These are phyloP conservation scores for Phylloscopus trochilus DNA, from an alignment of 2,113 vertebrate species.

Conservation along the genomic window DNA sequence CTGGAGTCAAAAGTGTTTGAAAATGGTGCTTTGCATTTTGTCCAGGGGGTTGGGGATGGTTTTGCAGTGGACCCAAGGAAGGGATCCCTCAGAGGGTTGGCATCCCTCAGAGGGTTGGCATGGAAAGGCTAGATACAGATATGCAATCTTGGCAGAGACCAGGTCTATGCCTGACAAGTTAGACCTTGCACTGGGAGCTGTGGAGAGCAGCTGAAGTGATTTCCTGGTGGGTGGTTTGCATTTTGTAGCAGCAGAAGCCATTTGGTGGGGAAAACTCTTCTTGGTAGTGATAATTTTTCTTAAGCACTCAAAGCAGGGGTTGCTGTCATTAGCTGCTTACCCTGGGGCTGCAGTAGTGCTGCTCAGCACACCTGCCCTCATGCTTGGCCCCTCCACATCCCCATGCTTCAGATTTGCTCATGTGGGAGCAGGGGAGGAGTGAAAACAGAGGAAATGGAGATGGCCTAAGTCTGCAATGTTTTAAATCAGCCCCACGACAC, in stretches of 20 bases:
- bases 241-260: not conserved
- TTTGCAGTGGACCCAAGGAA: not conserved
- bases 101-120: not conserved
- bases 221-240: not conserved
- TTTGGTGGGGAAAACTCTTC: not conserved
- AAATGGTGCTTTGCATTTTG: not conserved
- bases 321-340: not conserved
- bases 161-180: not conserved
- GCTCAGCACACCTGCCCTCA: not conserved
- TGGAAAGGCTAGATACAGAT: not conserved
- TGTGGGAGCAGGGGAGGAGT: accelerated
- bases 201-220: not conserved
- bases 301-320: not conserved
- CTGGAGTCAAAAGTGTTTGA: not conserved
- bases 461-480: not conserved
- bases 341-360: not conserved
- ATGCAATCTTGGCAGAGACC: not conserved
- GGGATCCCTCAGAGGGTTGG: not conserved
- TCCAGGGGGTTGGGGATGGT: not conserved
- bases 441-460: not conserved
- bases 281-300: not conserved
- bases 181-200: not conserved
- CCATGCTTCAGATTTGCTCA: accelerated
- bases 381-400: not conserved
- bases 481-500: not conserved